phyloP scores from a whole-genome alignment of 2,113 vertebrate species.

The Silurus meridionalis region DNA sequence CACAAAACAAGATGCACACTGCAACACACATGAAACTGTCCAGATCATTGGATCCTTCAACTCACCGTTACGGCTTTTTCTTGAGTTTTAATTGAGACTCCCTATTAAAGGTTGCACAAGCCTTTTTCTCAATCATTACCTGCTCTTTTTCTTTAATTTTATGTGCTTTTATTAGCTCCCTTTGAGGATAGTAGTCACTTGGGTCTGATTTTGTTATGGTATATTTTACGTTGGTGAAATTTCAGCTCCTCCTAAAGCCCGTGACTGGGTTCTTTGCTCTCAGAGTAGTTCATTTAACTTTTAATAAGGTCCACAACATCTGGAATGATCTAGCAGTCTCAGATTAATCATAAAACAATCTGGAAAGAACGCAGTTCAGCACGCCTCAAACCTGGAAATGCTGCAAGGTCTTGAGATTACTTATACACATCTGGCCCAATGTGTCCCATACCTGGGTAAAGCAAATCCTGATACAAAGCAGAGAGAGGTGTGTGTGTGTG shows the following conservation, averaged over 20 bases:
- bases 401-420: neutral
- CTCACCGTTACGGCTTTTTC: conserved; percentile 10
- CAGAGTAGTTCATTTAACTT: neutral
- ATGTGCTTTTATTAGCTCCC: neutral
- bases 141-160: neutral
- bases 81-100: conserved; percentile 12
- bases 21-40: neutral
- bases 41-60: neutral
- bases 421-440: neutral
- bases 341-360: neutral
- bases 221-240: neutral
- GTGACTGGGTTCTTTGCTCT: neutral
- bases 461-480: neutral
- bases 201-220: neutral
- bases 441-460: conserved; percentile 42
- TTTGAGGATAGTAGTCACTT: neutral
- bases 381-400: conserved; percentile 6
- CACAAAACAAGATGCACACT: neutral
- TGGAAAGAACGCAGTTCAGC: neutral
- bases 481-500: conserved; percentile 29
- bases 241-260: neutral
- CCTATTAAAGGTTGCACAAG: conserved; percentile 34
- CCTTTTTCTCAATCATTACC: neutral
- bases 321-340: neutral
- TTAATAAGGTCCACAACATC: neutral